Evolutionary conservation across 2,888 invertebrate species (phyloP).

Genomic region (Sinelater perroti): DNA sequence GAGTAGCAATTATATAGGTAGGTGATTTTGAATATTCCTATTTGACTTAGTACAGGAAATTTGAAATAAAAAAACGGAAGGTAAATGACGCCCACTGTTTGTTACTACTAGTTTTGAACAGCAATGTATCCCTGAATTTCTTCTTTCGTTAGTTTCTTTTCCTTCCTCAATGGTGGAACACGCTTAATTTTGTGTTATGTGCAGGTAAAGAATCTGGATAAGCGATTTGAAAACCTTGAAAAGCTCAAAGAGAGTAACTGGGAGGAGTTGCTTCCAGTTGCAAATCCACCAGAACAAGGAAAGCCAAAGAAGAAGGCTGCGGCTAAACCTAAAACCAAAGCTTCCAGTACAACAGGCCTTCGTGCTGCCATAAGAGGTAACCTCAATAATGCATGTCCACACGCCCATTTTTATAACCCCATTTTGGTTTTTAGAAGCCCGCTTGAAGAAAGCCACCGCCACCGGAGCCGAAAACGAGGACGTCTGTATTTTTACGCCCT

Average conservation of each 20-base stretch:
- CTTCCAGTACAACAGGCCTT: slow-evolving; percentile 41
- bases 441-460: background rate
- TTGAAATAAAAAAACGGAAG: no score
- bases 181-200: slow-evolving; percentile 7
- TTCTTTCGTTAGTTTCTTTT: no score
- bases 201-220: slow-evolving; percentile 71
- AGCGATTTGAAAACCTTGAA: slow-evolving; percentile 66
- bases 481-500: background rate
- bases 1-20: no score
- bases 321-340: slow-evolving; percentile 39
- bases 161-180: no score
- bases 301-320: slow-evolving; percentile 44
- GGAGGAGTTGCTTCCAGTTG: slow-evolving; percentile 61
- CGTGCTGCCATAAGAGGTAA: slow-evolving; percentile 45
- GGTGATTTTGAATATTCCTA: no score
- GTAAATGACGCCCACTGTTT: no score
- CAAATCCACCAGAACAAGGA: slow-evolving; percentile 13
- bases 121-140: no score
- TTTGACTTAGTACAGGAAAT: no score
- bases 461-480: background rate
- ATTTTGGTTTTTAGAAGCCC: background rate
- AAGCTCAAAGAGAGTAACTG: slow-evolving; percentile 62
- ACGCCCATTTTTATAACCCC: background rate
- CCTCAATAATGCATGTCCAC: background rate
- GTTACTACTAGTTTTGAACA: no score